Evolutionary conservation across 1,140 invertebrate genomes (phyloP).

Genomic region (Hesperophylax magnus): DNA sequence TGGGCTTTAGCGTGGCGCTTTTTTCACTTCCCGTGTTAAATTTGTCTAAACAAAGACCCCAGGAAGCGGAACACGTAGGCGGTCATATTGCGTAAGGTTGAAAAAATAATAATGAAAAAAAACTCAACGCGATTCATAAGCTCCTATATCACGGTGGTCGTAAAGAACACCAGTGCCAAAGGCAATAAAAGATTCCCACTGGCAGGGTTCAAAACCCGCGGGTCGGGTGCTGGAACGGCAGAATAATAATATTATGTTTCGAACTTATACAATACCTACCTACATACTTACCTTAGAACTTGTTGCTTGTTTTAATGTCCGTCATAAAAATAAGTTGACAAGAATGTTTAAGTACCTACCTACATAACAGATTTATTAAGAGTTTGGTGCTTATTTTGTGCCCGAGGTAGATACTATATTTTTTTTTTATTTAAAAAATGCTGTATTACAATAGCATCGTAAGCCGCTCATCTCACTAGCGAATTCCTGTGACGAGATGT

Average conservation of each 20-base stretch:
- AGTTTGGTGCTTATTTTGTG: no score
- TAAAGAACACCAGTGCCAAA: constrained; percentile 56
- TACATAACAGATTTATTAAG: no score
- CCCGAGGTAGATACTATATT: no score
- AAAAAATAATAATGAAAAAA: constrained; percentile 56
- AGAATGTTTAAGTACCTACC: no score
- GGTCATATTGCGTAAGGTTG: constrained; percentile 33
- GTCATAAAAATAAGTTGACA: no score
- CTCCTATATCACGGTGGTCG: constrained; percentile 55
- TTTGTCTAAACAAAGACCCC: constrained; percentile 33
- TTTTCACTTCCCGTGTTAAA: constrained; percentile 6
- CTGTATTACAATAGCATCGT: no score
- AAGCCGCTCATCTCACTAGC: no score
- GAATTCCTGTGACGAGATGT: no score
- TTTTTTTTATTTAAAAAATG: no score
- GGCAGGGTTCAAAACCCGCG: constrained; percentile 6
- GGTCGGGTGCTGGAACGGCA: not conserved
- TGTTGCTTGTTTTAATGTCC: no score
- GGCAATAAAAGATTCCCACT: constrained; percentile 54
- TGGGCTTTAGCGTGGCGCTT: constrained; percentile 3
- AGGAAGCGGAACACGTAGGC: constrained; percentile 40
- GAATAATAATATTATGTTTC: not conserved
- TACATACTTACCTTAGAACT: not conserved
- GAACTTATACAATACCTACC: not conserved
- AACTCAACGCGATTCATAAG: constrained; percentile 56